A percentile compares a stretch with the other conserved stretches of the same genome.
Conservation (phyloP, 1,140 invertebrate genomes). For the Apocrypta bakeri region DNA sequence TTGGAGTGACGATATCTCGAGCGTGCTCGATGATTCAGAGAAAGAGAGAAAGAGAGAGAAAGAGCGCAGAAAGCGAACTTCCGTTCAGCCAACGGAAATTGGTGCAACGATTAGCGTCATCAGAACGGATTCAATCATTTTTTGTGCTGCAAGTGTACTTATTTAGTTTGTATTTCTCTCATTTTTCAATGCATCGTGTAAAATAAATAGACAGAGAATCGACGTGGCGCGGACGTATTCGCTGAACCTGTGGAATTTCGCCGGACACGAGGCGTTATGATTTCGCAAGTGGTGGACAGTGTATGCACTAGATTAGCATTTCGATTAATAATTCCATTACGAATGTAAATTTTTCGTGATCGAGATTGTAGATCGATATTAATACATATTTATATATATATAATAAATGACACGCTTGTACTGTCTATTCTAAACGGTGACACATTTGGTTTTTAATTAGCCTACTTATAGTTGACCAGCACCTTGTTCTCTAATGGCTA, state of each 20-base stretch:
- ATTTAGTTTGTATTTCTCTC: too few species aligned
- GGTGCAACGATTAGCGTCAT: background rate
- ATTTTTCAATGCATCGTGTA: too few species aligned
- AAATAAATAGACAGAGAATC: too few species aligned
- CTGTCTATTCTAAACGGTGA: background rate
- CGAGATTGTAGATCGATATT: background rate
- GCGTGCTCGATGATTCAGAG: background rate
- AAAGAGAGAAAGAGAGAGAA: background rate
- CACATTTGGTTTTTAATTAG: background rate
- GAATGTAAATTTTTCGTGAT: background rate
- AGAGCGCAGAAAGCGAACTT: conserved; percentile 11
- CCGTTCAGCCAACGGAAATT: background rate
- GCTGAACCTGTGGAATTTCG: background rate
- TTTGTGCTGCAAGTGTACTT: too few species aligned
- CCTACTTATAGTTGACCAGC: background rate
- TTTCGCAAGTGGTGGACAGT: background rate
- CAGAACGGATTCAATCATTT: background rate
- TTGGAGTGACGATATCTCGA: background rate
- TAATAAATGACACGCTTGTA: background rate
- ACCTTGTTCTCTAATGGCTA: background rate
- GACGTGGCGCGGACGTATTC: background rate
- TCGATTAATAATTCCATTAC: too few species aligned
- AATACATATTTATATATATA: background rate
- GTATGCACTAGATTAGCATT: too few species aligned
- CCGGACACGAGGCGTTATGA: background rate